These are phyloP conservation scores for Aricia agestis DNA, from an alignment of 1,140 invertebrate genomes.

Conservation along the genomic window DNA sequence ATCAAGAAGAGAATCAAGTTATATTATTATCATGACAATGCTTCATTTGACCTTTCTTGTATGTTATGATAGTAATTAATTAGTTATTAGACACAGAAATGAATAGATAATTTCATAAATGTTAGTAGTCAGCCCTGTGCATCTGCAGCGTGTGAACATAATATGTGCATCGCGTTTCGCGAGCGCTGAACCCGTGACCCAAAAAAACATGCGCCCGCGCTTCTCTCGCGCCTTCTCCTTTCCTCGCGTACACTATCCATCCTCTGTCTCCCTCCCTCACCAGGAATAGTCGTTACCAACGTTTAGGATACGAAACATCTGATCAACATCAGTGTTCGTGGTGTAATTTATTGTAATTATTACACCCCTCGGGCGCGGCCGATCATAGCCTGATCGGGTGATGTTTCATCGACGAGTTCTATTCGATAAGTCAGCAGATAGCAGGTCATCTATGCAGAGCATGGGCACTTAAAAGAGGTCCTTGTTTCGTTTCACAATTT, in stretches of 20 bases:
- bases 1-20: too few species aligned
- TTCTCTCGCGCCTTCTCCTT: slow-evolving; percentile 19
- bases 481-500: too few species aligned
- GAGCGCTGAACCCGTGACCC: slow-evolving; percentile 37
- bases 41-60: too few species aligned
- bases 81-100: not conserved
- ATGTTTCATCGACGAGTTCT: not conserved
- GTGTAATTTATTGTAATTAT: slow-evolving; percentile 5
- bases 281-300: slow-evolving; percentile 23
- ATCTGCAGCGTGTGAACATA: slow-evolving; percentile 16
- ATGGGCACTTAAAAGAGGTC: too few species aligned
- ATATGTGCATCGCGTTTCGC: slow-evolving; percentile 31
- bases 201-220: slow-evolving; percentile 34
- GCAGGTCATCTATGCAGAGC: too few species aligned
- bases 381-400: not conserved
- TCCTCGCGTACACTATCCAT: not conserved
- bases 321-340: not conserved
- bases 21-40: too few species aligned
- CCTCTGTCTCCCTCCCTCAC: slow-evolving; percentile 16
- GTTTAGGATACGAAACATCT: slow-evolving; percentile 21
- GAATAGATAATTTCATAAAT: not conserved
- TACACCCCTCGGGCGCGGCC: not conserved
- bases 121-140: not conserved
- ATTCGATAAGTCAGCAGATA: not conserved
- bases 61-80: too few species aligned